Conservation (phyloP, 2,888 invertebrate genomes). For the Ischnus inquisitorius region DNA sequence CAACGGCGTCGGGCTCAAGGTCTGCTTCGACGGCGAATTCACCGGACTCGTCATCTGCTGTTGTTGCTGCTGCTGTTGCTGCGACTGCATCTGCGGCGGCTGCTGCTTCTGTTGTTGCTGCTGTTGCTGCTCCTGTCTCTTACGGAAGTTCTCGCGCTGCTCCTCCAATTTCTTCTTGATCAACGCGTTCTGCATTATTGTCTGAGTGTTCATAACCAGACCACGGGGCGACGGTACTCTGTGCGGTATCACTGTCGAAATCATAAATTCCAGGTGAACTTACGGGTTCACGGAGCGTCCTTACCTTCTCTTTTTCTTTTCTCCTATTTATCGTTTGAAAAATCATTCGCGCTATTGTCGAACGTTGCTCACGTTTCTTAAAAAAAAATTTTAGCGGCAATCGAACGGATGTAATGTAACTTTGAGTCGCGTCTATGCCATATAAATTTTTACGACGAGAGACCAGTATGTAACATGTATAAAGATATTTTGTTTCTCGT, state of each 20-base stretch:
- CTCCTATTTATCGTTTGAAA: neutral
- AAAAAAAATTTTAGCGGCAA: neutral
- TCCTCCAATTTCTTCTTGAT: conserved; percentile 96
- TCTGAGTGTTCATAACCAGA: conserved; percentile 93
- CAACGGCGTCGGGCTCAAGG: conserved; percentile 90
- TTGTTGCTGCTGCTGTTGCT: conserved; percentile 76
- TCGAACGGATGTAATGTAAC: neutral
- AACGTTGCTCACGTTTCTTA: neutral
- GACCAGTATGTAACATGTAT: neutral
- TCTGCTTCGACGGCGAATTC: conserved; percentile 86
- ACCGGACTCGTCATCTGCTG: conserved; percentile 80
- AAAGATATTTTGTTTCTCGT: conserved; percentile 70
- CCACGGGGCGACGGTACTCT: conserved; percentile 94
- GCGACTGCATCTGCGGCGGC: conserved; percentile 78
- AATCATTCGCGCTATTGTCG: neutral
- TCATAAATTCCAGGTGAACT: conserved; percentile 68
- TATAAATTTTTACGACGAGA: neutral
- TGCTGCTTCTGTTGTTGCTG: conserved; percentile 89
- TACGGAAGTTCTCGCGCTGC: conserved; percentile 93
- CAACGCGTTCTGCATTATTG: conserved; percentile 94
- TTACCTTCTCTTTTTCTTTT: conserved; percentile 37
- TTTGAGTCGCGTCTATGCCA: conserved; percentile 6
- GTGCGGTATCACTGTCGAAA: conserved; percentile 88
- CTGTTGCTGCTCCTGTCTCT: conserved; percentile 89
- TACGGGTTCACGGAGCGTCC: conserved; percentile 48